A percentile compares a stretch with the other conserved stretches of the same genome.
Evolutionary conservation across 2,113 vertebrate species (phyloP).

Genomic region (Anoplopoma fimbria): DNA sequence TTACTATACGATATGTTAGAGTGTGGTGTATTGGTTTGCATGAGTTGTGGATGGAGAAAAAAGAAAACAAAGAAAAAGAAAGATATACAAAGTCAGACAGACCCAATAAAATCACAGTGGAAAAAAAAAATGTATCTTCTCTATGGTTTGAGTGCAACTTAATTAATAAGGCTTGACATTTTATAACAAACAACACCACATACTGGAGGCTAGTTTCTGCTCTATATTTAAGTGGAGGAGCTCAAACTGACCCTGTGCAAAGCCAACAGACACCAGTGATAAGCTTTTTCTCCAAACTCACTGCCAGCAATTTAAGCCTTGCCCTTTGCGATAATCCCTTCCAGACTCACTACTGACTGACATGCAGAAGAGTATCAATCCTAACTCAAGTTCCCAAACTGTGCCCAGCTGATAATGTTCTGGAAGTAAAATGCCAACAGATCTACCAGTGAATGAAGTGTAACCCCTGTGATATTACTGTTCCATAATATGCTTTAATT

Average conservation of each 20-base stretch:
- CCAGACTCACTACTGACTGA: conserved; percentile 54
- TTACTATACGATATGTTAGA: neutral
- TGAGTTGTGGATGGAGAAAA: neutral
- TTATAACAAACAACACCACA: conserved; percentile 20
- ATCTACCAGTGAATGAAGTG: conserved; percentile 23
- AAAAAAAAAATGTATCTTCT: neutral
- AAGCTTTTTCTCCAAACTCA: conserved; percentile 51
- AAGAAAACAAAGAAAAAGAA: conserved; percentile 6
- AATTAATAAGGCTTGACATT: conserved; percentile 18
- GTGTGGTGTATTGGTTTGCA: neutral
- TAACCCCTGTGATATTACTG: conserved; percentile 12
- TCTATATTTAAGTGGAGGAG: conserved; percentile 38
- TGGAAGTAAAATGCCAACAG: conserved; percentile 25
- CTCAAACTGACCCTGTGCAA: conserved; percentile 46
- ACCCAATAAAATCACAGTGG: neutral
- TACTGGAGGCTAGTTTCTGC: conserved; percentile 7
- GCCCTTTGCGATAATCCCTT: conserved; percentile 64
- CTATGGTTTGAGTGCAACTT: neutral
- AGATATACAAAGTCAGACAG: neutral
- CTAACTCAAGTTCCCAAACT: conserved; percentile 37
- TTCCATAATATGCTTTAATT: neutral
- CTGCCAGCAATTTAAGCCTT: conserved; percentile 63
- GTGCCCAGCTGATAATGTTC: conserved; percentile 33
- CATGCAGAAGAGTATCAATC: conserved; percentile 47
- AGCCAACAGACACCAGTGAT: conserved; percentile 44